Evolutionary conservation across 2,888 invertebrate species (phyloP).

Genomic region (Mythimna pallens): DNA sequence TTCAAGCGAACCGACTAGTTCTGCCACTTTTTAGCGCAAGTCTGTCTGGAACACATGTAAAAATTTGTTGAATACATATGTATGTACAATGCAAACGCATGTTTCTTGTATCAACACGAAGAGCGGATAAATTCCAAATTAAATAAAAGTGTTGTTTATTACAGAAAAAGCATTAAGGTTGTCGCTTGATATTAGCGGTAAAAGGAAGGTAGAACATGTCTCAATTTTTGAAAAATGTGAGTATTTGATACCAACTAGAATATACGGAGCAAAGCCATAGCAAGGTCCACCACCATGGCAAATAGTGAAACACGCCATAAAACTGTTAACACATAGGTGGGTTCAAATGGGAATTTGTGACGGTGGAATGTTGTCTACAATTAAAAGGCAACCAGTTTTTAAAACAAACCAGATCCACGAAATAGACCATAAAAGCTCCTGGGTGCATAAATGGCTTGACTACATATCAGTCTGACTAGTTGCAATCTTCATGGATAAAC

Average conservation of each 20-base stretch:
- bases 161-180: neutral
- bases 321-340: neutral
- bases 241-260: neutral
- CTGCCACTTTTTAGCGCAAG: slow-evolving; percentile 60
- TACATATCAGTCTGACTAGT: slow-evolving; percentile 30
- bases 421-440: slow-evolving; percentile 3
- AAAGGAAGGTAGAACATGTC: neutral
- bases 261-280: neutral
- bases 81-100: slow-evolving; percentile 43
- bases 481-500: slow-evolving; percentile 42
- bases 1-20: slow-evolving; percentile 54
- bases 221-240: neutral
- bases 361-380: slow-evolving; percentile 1
- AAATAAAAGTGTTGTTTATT: slow-evolving; percentile 42
- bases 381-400: slow-evolving; percentile 7
- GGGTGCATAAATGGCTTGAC: slow-evolving; percentile 6
- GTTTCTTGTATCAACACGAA: slow-evolving; percentile 40
- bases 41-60: slow-evolving; percentile 49
- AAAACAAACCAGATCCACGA: neutral
- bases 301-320: neutral
- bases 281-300: neutral
- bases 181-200: neutral
- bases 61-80: slow-evolving; percentile 50
- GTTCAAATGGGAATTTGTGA: neutral
- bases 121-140: slow-evolving; percentile 37